A percentile compares a stretch with the other conserved stretches of the same genome.
Conservation (phyloP, 2,888 invertebrate species). For the Agrochola macilenta region DNA sequence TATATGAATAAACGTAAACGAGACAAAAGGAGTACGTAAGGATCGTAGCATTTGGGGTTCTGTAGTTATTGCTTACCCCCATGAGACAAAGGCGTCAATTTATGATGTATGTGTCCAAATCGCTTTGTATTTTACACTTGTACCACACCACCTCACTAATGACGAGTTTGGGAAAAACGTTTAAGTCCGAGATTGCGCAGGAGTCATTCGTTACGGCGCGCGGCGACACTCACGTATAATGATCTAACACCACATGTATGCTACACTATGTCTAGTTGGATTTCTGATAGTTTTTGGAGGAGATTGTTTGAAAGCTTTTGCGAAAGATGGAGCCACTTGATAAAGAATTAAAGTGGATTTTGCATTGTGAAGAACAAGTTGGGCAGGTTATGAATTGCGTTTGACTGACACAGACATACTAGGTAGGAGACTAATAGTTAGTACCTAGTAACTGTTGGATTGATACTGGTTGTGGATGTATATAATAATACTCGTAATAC, state of each 20-base stretch:
- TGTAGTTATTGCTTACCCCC: background rate
- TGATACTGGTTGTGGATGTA: background rate
- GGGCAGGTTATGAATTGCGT: too few relatives aligned
- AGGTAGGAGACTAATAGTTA: too few relatives aligned
- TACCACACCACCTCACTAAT: slow-evolving; percentile 75
- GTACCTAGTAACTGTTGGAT: too few relatives aligned
- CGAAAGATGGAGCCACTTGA: slow-evolving; percentile 21
- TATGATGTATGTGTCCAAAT: background rate
- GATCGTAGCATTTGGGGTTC: background rate
- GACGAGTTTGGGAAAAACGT: slow-evolving; percentile 86
- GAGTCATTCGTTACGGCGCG: slow-evolving; percentile 71
- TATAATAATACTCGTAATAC: too few relatives aligned
- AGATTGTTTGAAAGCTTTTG: background rate
- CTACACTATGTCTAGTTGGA: slow-evolving; percentile 33
- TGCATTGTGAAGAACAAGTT: background rate
- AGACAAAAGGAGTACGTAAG: background rate
- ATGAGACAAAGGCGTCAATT: background rate
- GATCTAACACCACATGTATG: slow-evolving; percentile 58
- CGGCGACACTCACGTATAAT: slow-evolving; percentile 64
- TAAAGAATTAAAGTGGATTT: background rate
- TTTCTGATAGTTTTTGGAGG: slow-evolving; percentile 5
- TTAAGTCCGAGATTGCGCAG: slow-evolving; percentile 73
- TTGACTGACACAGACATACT: background rate
- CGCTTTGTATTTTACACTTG: slow-evolving; percentile 54
- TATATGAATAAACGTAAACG: background rate